phyloP scores from a whole-genome alignment of 2,113 vertebrate genomes.

The Rhabdomys dilectus region DNA sequence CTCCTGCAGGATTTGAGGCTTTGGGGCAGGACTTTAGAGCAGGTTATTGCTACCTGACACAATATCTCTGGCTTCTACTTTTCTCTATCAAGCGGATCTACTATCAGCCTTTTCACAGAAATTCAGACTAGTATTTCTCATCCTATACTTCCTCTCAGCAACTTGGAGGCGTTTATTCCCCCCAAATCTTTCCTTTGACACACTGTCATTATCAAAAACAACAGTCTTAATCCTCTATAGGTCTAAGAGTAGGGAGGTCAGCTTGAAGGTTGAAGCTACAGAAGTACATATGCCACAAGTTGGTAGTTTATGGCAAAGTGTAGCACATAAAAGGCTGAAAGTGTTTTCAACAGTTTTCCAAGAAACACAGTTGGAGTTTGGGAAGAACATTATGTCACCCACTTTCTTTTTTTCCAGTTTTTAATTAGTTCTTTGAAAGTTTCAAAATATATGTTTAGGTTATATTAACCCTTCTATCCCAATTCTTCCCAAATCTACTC shows the following conservation, averaged over 20 bases:
- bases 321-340: background rate
- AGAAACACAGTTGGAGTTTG: background rate
- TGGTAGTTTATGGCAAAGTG: background rate
- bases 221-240: background rate
- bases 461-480: background rate
- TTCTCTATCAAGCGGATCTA: background rate
- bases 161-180: background rate
- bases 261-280: background rate
- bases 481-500: background rate
- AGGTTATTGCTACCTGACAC: background rate
- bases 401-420: background rate
- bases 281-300: background rate
- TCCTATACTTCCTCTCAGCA: background rate
- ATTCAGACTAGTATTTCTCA: background rate
- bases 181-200: background rate
- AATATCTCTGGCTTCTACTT: background rate
- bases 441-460: background rate
- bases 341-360: background rate
- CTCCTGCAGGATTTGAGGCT: background rate
- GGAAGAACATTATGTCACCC: background rate
- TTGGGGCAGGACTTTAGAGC: conserved; percentile 29
- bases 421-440: background rate
- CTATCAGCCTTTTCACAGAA: background rate
- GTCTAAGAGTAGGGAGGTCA: background rate
- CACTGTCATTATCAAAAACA: background rate